These are phyloP conservation scores for Chloroclysta siterata DNA, from an alignment of 2,888 invertebrate genomes.

Conservation along the genomic window DNA sequence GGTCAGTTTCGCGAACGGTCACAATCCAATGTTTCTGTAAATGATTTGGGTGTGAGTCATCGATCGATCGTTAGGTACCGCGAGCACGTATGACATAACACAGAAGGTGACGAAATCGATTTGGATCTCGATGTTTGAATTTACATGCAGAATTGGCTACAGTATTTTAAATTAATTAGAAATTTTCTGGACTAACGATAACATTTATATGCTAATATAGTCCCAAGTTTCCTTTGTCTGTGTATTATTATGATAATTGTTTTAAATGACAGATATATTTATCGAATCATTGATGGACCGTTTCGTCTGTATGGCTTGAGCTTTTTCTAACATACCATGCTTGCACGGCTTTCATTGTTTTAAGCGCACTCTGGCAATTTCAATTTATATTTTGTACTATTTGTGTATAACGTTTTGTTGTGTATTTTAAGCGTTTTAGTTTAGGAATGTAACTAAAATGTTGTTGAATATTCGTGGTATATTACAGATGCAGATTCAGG, in stretches of 20 bases:
- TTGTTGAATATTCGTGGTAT: conserved; percentile 6
- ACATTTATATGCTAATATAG: background rate
- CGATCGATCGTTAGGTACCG: conserved; percentile 48
- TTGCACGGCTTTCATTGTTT: conserved; percentile 66
- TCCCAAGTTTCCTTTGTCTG: background rate
- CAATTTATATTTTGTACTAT: conserved; percentile 33
- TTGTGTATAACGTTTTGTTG: conserved; percentile 34
- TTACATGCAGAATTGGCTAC: conserved; percentile 11
- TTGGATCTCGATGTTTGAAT: conserved; percentile 9
- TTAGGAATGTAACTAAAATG: conserved; percentile 16
- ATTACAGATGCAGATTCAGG: background rate
- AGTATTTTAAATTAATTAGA: conserved; percentile 5
- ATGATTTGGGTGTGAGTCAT: conserved; percentile 38
- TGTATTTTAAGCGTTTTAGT: conserved; percentile 42
- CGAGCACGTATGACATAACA: conserved; percentile 45
- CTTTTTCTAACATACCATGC: conserved; percentile 54
- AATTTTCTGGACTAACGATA: background rate
- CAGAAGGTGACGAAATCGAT: conserved; percentile 17
- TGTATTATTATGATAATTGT: background rate
- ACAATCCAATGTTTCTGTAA: conserved; percentile 38
- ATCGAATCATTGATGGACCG: conserved; percentile 39
- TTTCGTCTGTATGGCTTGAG: conserved; percentile 48
- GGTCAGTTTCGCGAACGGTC: conserved; percentile 84
- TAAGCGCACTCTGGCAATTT: conserved; percentile 54
- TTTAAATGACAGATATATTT: conserved; percentile 27